Conservation (phyloP, 2,797 vertebrate species). For the Eleutherodactylus coqui region DNA sequence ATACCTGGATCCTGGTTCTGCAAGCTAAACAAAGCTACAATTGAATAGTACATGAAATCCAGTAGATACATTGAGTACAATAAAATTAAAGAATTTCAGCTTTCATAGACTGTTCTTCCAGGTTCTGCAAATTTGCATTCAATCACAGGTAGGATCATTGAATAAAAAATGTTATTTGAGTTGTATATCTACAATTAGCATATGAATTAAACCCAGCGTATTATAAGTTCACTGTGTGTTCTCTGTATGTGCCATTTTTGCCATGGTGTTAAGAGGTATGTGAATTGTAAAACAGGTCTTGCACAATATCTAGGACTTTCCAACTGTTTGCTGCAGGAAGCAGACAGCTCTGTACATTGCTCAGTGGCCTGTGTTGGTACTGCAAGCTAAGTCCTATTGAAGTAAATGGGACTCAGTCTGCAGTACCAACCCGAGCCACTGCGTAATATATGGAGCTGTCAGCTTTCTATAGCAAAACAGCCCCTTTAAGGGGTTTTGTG, state of each 20-base stretch:
- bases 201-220: no score
- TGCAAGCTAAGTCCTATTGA: no score
- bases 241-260: not conserved
- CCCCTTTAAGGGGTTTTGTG: no score
- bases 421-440: no score
- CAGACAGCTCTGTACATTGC: no score
- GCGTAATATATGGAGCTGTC: no score
- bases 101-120: not conserved
- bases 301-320: not conserved
- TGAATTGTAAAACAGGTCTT: not conserved
- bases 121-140: not conserved
- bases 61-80: not conserved
- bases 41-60: not conserved
- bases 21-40: not conserved
- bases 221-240: not conserved
- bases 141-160: not conserved
- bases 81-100: not conserved
- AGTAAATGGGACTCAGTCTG: no score
- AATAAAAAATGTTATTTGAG: not conserved
- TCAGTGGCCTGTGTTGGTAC: no score
- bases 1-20: not conserved
- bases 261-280: not conserved
- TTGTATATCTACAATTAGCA: no score
- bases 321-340: no score
- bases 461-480: no score